A percentile compares a stretch with the other conserved stretches of the same genome.
These are phyloP conservation scores for Sebastes reedi DNA, from an alignment of 2,797 vertebrate species.

Conservation along the genomic window DNA sequence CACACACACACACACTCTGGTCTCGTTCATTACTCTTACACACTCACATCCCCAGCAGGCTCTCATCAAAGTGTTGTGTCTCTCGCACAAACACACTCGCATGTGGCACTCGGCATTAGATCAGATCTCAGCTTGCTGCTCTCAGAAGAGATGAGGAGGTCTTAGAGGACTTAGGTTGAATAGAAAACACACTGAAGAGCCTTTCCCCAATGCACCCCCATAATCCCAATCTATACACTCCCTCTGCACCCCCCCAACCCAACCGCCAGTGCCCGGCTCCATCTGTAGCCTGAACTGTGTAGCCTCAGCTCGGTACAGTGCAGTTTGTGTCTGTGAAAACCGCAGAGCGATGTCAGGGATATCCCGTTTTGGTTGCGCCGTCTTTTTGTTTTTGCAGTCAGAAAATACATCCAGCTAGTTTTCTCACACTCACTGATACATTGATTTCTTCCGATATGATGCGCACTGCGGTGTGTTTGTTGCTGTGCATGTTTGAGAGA, in stretches of 20 bases:
- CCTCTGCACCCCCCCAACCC: conserved; percentile 40
- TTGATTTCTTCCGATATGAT: background rate
- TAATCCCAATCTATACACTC: conserved; percentile 74
- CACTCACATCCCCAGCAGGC: conserved; percentile 63
- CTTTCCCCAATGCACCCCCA: conserved; percentile 60
- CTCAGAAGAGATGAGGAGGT: conserved; percentile 78
- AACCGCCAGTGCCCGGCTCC: conserved; percentile 42
- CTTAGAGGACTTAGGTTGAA: conserved; percentile 78
- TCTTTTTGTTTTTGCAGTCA: background rate
- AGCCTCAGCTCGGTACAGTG: conserved; percentile 4
- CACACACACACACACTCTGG: conserved; percentile 17
- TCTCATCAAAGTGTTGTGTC: conserved; percentile 71
- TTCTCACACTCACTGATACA: background rate
- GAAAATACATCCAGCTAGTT: conserved; percentile 2
- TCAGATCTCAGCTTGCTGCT: conserved; percentile 78
- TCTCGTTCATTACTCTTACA: conserved; percentile 51
- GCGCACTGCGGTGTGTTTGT: background rate
- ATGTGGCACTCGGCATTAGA: conserved; percentile 81
- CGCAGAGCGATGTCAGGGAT: background rate
- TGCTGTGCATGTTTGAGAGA: background rate
- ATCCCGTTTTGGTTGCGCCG: background rate
- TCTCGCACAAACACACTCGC: conserved; percentile 58
- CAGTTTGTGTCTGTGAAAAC: conserved; percentile 1
- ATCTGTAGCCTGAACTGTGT: conserved; percentile 46
- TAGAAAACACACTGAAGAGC: conserved; percentile 74